phyloP scores from a whole-genome alignment of 2,888 invertebrate species.

The Axea sp. region DNA sequence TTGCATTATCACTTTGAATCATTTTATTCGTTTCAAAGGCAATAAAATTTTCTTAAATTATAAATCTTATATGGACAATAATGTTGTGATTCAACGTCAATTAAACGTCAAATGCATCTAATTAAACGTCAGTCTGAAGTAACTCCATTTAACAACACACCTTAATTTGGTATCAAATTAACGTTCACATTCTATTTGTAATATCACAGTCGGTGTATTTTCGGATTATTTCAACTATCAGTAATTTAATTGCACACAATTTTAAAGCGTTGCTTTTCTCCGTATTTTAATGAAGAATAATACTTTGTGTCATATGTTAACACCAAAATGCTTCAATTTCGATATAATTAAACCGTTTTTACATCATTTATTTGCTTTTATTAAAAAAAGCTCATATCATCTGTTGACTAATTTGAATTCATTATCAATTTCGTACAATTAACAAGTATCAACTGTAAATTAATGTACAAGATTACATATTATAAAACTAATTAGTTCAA shows the following conservation, averaged over 20 bases:
- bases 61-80: conserved; percentile 49
- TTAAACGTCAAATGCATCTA: conserved; percentile 53
- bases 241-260: conserved; percentile 39
- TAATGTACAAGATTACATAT: too few relatives aligned
- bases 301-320: conserved; percentile 1
- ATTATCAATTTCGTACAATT: too few relatives aligned
- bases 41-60: conserved; percentile 24
- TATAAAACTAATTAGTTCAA: too few relatives aligned
- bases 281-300: conserved; percentile 36
- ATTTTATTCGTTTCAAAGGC: conserved; percentile 9
- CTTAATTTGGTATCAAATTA: conserved; percentile 54
- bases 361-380: too few relatives aligned
- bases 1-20: conserved; percentile 1
- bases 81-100: conserved; percentile 51
- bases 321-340: conserved; percentile 17
- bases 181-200: conserved; percentile 48
- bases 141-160: conserved; percentile 43
- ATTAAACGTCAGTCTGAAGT: conserved; percentile 56
- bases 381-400: too few relatives aligned
- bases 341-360: conserved; percentile 1
- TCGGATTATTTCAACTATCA: conserved; percentile 49
- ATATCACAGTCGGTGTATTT: conserved; percentile 41
- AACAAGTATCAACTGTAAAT: too few relatives aligned
- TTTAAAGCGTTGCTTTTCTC: conserved; percentile 36
- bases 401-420: too few relatives aligned